Conservation (phyloP, 2,113 vertebrate species). For the Malurus elegans region DNA sequence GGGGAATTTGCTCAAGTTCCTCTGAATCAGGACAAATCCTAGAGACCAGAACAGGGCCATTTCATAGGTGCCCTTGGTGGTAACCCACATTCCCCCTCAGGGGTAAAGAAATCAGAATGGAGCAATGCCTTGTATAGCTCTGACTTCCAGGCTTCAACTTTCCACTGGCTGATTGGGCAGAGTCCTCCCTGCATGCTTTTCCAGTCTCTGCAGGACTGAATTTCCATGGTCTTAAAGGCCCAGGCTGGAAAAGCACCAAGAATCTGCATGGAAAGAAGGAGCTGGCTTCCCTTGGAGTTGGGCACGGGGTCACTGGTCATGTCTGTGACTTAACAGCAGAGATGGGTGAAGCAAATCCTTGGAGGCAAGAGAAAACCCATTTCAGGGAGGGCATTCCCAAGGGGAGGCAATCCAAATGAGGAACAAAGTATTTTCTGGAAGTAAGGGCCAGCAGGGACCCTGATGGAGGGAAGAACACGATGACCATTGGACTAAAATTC, state of each 20-base stretch:
- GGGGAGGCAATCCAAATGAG: not conserved
- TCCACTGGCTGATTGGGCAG: not conserved
- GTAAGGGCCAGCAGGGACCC: not conserved
- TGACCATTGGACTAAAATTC: not conserved
- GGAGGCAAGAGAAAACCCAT: not conserved
- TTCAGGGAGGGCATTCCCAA: not conserved
- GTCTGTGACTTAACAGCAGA: not conserved
- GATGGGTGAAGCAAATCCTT: not conserved
- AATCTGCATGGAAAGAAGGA: not conserved
- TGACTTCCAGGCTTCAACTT: not conserved
- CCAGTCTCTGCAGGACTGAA: not conserved
- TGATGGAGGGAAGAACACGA: not conserved
- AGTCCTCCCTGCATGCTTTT: not conserved
- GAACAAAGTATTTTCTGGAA: not conserved
- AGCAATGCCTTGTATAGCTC: not conserved
- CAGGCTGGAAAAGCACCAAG: not conserved
- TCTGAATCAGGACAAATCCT: conserved; percentile 45
- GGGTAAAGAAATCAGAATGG: conserved; percentile 8
- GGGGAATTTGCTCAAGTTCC: not conserved
- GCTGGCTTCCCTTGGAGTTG: not conserved
- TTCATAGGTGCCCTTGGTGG: conserved; percentile 21
- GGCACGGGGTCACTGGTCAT: rapidly evolving
- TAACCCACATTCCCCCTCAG: conserved; percentile 39
- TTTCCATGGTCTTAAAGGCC: not conserved
- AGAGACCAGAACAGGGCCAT: conserved; percentile 29